phyloP scores from a whole-genome alignment of 2,888 invertebrate species.

The Eristalis arbustorum region DNA sequence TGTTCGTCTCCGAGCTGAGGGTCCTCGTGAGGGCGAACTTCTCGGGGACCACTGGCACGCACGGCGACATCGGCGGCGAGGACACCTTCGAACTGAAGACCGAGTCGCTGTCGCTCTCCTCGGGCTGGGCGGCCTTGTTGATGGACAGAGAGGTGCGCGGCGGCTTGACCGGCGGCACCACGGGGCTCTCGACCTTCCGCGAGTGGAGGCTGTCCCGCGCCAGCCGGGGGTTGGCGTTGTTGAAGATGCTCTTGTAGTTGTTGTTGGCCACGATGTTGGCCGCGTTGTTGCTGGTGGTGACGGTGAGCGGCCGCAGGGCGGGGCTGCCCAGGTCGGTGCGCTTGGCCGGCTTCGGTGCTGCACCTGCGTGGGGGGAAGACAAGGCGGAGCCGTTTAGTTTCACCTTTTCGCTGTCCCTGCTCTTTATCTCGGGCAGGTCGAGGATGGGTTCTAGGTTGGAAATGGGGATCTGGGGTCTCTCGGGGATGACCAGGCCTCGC shows the following conservation, averaged over 20 bases:
- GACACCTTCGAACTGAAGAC: slow-evolving; percentile 92
- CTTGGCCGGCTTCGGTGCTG: slow-evolving; percentile 72
- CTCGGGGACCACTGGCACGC: slow-evolving; percentile 81
- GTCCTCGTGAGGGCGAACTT: slow-evolving; percentile 85
- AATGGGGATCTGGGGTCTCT: slow-evolving; percentile 82
- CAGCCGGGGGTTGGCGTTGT: slow-evolving; percentile 64
- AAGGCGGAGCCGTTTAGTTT: slow-evolving; percentile 77
- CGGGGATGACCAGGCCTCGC: slow-evolving; percentile 93
- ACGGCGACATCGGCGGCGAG: slow-evolving; percentile 87
- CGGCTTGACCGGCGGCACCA: slow-evolving; percentile 77
- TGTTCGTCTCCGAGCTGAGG: slow-evolving; percentile 87
- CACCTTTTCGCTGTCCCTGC: slow-evolving; percentile 83
- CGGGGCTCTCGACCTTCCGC: slow-evolving; percentile 54
- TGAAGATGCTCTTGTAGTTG: slow-evolving; percentile 74
- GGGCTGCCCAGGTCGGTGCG: slow-evolving; percentile 65
- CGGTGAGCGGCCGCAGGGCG: slow-evolving; percentile 72
- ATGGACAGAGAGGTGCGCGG: slow-evolving; percentile 78
- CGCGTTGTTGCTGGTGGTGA: slow-evolving; percentile 73
- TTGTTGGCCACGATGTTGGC: slow-evolving; percentile 75
- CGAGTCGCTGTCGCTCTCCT: slow-evolving; percentile 88
- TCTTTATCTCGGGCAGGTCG: slow-evolving; percentile 92
- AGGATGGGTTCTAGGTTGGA: slow-evolving; percentile 82
- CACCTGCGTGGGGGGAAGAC: slow-evolving; percentile 71
- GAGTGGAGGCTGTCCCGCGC: slow-evolving; percentile 71
- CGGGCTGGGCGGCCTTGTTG: slow-evolving; percentile 71